Evolutionary conservation across 1,140 invertebrate genomes (phyloP).

Genomic region (Ctenoplectra terminalis): DNA sequence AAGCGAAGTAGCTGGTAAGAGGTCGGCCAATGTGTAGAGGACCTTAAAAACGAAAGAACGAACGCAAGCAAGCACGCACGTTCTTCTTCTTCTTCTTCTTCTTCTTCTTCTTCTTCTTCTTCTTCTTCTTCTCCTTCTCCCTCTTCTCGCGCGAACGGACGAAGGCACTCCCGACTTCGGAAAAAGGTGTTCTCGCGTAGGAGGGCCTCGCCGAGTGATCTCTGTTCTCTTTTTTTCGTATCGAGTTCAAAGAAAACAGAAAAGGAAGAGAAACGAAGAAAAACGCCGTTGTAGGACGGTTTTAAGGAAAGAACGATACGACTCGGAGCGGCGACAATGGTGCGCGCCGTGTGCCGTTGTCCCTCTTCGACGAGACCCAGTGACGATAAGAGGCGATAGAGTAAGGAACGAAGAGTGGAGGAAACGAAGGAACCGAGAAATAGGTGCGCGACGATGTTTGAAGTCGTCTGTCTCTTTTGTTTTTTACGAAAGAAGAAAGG

Average conservation of each 20-base stretch:
- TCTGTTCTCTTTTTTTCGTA: constrained; percentile 26
- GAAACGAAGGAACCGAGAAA: not conserved
- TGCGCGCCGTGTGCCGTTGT: not conserved
- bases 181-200: constrained; percentile 35
- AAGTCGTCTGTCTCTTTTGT: constrained; percentile 28
- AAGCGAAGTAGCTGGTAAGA: constrained; percentile 54
- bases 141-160: constrained; percentile 13
- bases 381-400: not conserved
- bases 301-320: not conserved
- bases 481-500: constrained; percentile 46
- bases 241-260: not conserved
- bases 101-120: too few relatives aligned
- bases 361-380: not conserved
- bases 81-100: not conserved
- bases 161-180: not conserved
- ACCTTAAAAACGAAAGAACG: not conserved
- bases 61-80: not conserved
- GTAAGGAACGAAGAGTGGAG: not conserved
- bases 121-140: not conserved
- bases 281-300: not conserved
- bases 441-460: constrained; percentile 17
- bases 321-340: not conserved
- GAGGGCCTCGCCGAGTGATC: constrained; percentile 37
- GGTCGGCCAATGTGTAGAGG: constrained; percentile 9
- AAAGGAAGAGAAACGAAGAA: not conserved